Evolutionary conservation across 2,113 vertebrate genomes (phyloP).

Genomic region (Prunella himalayana): DNA sequence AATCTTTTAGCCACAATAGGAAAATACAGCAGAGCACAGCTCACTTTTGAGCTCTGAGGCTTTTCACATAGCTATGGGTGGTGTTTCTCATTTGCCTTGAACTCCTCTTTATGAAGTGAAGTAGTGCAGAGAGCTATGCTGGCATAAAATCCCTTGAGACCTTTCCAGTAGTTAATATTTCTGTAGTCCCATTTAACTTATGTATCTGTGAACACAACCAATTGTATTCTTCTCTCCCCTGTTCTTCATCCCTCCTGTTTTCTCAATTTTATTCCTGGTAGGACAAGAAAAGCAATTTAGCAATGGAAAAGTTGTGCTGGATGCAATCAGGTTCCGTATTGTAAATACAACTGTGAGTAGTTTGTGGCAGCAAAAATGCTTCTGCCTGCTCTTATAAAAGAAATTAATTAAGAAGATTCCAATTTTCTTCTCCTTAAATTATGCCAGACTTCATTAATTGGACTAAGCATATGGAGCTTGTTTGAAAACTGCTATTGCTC

Average conservation of each 20-base stretch:
- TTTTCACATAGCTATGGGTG: not conserved
- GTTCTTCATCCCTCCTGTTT: not conserved
- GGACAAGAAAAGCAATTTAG: not conserved
- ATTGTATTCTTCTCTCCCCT: not conserved
- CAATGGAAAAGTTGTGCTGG: not conserved
- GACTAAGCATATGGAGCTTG: not conserved
- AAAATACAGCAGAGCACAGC: not conserved
- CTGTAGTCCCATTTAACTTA: not conserved
- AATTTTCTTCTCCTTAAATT: not conserved
- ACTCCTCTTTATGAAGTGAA: not conserved
- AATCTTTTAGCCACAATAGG: not conserved
- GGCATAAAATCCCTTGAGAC: not conserved
- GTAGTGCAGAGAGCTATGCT: not conserved
- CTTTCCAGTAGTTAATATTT: not conserved
- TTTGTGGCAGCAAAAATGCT: not conserved
- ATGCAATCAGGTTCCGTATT: not conserved
- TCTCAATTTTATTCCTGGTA: not conserved
- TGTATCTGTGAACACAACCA: not conserved
- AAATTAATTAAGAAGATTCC: not conserved
- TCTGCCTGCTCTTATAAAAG: not conserved
- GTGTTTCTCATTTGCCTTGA: not conserved
- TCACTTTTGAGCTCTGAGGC: not conserved
- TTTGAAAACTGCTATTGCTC: constrained; percentile 2
- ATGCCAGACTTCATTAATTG: not conserved
- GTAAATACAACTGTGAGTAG: not conserved